Evolutionary conservation across 2,113 vertebrate species (phyloP).

Genomic region (Elephas maximus): DNA sequence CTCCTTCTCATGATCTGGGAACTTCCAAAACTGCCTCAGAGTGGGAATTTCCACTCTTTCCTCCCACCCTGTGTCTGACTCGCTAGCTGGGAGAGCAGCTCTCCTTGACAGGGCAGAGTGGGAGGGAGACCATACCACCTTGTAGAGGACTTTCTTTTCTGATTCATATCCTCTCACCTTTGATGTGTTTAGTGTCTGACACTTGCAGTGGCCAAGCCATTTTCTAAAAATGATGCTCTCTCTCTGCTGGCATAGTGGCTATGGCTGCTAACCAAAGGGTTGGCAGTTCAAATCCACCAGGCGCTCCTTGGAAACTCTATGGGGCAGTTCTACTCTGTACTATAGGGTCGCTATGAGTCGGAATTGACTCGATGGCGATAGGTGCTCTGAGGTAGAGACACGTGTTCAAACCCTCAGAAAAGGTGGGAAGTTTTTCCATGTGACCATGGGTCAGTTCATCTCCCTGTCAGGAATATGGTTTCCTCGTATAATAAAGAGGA

Average conservation of each 20-base stretch:
- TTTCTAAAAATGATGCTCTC: neutral
- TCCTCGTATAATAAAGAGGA: neutral
- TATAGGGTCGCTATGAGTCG: no score
- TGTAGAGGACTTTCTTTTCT: conserved; percentile 50
- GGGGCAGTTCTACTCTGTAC: no score
- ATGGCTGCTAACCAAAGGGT: no score
- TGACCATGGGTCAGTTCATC: neutral
- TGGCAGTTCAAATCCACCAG: no score
- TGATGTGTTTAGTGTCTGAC: neutral
- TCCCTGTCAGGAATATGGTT: neutral
- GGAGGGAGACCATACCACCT: neutral
- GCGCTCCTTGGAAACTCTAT: no score
- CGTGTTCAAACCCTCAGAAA: neutral
- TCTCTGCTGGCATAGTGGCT: neutral
- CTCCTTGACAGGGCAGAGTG: neutral
- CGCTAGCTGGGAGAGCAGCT: neutral
- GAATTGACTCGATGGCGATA: no score
- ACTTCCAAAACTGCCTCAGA: conserved; percentile 81
- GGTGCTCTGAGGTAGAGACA: neutral
- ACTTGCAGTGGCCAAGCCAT: neutral
- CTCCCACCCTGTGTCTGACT: neutral
- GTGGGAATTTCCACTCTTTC: conserved; percentile 71
- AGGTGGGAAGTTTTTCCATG: neutral
- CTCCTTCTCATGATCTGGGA: conserved; percentile 34
- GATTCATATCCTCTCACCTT: conserved; percentile 13